phyloP scores from a whole-genome alignment of 2,113 vertebrate species.

The Oryzias melastigma region DNA sequence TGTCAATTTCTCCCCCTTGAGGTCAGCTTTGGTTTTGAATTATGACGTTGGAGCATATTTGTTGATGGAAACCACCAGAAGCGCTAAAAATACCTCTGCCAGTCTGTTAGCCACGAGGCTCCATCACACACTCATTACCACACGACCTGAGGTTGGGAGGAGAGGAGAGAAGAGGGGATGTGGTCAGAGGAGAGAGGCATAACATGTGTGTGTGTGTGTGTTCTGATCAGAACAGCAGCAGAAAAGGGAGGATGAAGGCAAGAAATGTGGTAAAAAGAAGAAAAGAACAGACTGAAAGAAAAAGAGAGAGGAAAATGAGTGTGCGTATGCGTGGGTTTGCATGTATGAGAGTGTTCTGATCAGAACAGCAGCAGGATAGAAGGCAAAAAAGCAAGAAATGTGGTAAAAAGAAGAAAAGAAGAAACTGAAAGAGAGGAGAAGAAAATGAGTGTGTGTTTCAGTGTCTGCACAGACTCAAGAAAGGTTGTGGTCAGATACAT shows the following conservation, averaged over 20 bases:
- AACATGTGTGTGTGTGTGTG: conserved; percentile 18
- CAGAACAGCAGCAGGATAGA: conserved; percentile 40
- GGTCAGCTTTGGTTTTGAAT: conserved; percentile 66
- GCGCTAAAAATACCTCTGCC: conserved; percentile 78
- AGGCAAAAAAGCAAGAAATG: conserved; percentile 53
- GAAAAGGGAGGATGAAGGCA: conserved; percentile 35
- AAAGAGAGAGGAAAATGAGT: conserved; percentile 29
- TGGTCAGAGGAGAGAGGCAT: conserved; percentile 56
- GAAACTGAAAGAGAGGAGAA: conserved; percentile 40
- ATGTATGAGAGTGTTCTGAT: conserved; percentile 34
- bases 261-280: conserved; percentile 58
- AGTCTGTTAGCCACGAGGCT: conserved; percentile 73
- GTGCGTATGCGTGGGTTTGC: not conserved
- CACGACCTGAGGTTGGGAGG: conserved; percentile 74
- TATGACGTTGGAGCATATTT: conserved; percentile 72
- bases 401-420: conserved; percentile 55
- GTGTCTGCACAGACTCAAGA: conserved; percentile 57
- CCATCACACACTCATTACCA: conserved; percentile 77
- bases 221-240: conserved; percentile 41
- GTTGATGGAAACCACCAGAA: conserved; percentile 76
- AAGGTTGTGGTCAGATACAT: conserved; percentile 72
- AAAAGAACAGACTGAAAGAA: conserved; percentile 46
- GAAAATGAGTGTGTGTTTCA: conserved; percentile 30
- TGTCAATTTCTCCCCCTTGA: conserved; percentile 63
- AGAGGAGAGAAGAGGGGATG: conserved; percentile 73